A percentile compares a stretch with the other conserved stretches of the same genome.
Evolutionary conservation across 2,888 invertebrate genomes (phyloP).

Genomic region (Scaptodrosophila latifasciaeformis): DNA sequence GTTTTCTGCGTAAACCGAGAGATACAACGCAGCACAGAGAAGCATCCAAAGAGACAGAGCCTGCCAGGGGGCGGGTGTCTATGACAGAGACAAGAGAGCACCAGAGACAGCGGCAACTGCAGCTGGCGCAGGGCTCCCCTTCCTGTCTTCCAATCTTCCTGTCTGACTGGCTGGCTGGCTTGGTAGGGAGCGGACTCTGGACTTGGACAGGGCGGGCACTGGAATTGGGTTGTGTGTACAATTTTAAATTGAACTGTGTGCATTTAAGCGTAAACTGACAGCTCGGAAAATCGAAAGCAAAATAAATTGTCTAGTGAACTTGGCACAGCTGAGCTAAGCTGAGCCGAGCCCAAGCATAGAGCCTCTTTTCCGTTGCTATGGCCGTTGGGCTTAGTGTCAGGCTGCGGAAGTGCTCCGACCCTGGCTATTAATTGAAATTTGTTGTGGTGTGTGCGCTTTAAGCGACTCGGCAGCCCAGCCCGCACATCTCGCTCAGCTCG

Average conservation of each 20-base stretch:
- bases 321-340: constrained; percentile 27
- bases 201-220: constrained; percentile 7
- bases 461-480: constrained; percentile 10
- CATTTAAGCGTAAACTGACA: constrained; percentile 69
- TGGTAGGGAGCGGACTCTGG: neutral
- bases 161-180: constrained; percentile 5
- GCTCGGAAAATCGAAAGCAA: constrained; percentile 69
- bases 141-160: constrained; percentile 1
- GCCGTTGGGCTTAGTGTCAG: constrained; percentile 59
- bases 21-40: constrained; percentile 24
- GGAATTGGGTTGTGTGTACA: constrained; percentile 34
- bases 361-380: neutral
- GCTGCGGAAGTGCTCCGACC: constrained; percentile 37
- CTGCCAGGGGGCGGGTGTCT: constrained; percentile 4
- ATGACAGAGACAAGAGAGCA: neutral
- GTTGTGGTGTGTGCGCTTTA: constrained; percentile 45
- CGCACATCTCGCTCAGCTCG: neutral
- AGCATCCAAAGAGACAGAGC: no score
- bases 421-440: constrained; percentile 67
- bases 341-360: neutral
- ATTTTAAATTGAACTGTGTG: constrained; percentile 69
- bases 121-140: constrained; percentile 22
- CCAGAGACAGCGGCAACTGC: constrained; percentile 25
- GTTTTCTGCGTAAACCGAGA: constrained; percentile 46
- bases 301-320: constrained; percentile 69